Evolutionary conservation across 2,888 invertebrate genomes (phyloP).

Genomic region (Cephus nigrinus): DNA sequence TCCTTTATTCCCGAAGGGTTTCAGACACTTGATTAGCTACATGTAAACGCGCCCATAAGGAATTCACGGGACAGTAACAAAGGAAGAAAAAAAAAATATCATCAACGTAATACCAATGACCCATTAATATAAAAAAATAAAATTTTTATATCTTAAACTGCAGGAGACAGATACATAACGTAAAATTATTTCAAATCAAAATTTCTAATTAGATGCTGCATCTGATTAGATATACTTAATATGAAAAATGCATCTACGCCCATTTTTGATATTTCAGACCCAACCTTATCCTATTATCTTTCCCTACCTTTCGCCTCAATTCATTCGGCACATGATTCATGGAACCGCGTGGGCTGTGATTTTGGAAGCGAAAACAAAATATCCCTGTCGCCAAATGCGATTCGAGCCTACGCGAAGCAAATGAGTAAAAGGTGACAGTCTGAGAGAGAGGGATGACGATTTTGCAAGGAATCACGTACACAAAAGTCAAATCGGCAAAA

Average conservation of each 20-base stretch:
- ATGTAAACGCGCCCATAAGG: neutral
- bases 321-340: neutral
- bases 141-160: neutral
- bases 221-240: too few species aligned
- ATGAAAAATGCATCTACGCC: too few species aligned
- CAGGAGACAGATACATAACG: too few species aligned
- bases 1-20: neutral
- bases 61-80: neutral
- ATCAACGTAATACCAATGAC: neutral
- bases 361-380: neutral
- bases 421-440: neutral
- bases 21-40: too few species aligned
- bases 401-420: neutral
- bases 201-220: too few species aligned
- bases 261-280: neutral
- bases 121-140: neutral
- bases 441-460: neutral
- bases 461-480: neutral
- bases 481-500: neutral
- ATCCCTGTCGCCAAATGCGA: neutral
- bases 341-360: neutral
- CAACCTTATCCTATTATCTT: neutral
- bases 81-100: neutral
- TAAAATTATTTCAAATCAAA: too few species aligned
- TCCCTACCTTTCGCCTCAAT: constrained; percentile 1